Evolutionary conservation across 2,888 invertebrate genomes (phyloP).

Genomic region (Halictus ligatus): DNA sequence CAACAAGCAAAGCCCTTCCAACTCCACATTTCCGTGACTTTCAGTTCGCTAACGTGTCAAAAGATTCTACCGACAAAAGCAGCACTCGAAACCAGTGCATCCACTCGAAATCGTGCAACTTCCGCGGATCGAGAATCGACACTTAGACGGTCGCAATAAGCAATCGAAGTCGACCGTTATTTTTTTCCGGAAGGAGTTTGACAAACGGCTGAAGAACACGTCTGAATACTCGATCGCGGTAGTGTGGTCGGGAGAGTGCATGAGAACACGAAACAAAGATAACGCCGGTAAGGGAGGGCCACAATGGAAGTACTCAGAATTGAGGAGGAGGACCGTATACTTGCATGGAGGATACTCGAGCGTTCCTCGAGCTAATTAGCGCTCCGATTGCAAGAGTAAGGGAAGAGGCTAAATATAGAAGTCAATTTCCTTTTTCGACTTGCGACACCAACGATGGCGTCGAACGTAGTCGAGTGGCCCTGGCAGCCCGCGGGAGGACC

Average conservation of each 20-base stretch:
- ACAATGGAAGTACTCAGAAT: constrained; percentile 15
- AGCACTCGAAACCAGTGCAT: not conserved
- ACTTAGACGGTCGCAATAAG: not conserved
- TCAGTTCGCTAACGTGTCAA: not conserved
- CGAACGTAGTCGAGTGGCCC: constrained; percentile 4
- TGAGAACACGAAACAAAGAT: constrained; percentile 1
- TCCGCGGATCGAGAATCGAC: not conserved
- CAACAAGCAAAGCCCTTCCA: not conserved
- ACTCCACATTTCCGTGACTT: not conserved
- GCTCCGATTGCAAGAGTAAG: constrained; percentile 5
- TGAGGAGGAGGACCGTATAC: constrained; percentile 7
- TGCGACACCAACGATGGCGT: constrained; percentile 10
- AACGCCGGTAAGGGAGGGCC: constrained; percentile 2
- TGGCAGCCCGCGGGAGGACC: constrained; percentile 1
- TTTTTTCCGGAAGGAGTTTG: not conserved
- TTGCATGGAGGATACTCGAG: constrained; percentile 12
- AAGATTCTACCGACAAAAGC: not conserved
- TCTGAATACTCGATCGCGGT: constrained; percentile 1
- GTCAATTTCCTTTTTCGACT: constrained; percentile 10
- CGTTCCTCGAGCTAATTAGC: constrained; percentile 16
- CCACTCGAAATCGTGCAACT: not conserved
- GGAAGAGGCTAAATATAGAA: constrained; percentile 21
- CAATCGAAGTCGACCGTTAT: not conserved
- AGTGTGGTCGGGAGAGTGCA: not conserved
- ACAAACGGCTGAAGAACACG: constrained; percentile 4